These are phyloP conservation scores for Trigoniulus corallinus DNA, from an alignment of 1,140 invertebrate genomes.

Conservation along the genomic window DNA sequence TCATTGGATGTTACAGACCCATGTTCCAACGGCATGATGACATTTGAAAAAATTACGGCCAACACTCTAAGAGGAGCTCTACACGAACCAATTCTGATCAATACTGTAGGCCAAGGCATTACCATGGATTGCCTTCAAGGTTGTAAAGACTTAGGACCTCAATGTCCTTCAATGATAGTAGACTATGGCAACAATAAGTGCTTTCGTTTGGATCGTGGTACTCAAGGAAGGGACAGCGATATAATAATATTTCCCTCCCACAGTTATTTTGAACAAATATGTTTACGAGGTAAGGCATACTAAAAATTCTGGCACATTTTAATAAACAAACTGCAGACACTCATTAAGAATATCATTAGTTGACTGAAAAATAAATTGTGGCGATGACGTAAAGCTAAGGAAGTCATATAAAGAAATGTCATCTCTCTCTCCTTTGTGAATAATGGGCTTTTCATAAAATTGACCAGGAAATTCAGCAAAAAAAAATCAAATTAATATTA, in stretches of 20 bases:
- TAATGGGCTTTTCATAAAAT: too few species aligned
- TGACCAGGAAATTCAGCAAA: too few species aligned
- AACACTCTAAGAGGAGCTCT: conserved; percentile 28
- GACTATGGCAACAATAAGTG: conserved; percentile 30
- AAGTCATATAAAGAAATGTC: too few species aligned
- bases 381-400: too few species aligned
- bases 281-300: conserved; percentile 25
- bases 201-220: conserved; percentile 31
- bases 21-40: conserved; percentile 31
- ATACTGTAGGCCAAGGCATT: conserved; percentile 23
- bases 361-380: too few species aligned
- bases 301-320: not conserved
- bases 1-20: conserved; percentile 19
- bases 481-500: too few species aligned
- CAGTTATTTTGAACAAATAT: conserved; percentile 35
- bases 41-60: conserved; percentile 33
- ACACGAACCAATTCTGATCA: conserved; percentile 24
- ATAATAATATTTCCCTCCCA: conserved; percentile 25
- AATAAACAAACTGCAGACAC: not conserved
- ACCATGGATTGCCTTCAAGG: conserved; percentile 23
- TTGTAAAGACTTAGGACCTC: conserved; percentile 26
- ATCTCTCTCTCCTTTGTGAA: too few species aligned
- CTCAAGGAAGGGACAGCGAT: conserved; percentile 29
- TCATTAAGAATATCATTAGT: too few species aligned
- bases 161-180: conserved; percentile 31